These are phyloP conservation scores for Oreochromis spilurus DNA, from an alignment of 2,113 vertebrate genomes.

Conservation along the genomic window DNA sequence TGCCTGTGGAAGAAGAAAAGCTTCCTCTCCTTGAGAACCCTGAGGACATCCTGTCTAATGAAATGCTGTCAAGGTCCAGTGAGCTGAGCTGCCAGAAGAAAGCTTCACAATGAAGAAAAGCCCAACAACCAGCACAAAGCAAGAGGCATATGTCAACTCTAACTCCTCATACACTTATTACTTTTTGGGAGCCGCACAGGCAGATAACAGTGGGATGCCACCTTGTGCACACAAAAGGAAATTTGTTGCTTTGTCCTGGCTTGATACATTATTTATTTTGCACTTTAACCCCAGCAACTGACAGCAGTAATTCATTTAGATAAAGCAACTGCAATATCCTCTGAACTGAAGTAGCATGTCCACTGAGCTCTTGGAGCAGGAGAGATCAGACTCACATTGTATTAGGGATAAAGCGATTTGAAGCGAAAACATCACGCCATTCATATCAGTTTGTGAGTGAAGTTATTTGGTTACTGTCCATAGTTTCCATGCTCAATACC, in stretches of 20 bases:
- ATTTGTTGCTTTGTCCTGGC: constrained; percentile 19
- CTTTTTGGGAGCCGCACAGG: constrained; percentile 37
- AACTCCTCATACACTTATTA: constrained; percentile 52
- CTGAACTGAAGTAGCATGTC: background rate
- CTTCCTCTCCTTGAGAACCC: constrained; percentile 45
- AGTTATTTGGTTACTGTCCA: background rate
- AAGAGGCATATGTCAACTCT: constrained; percentile 31
- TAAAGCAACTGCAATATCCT: background rate
- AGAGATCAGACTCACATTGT: background rate
- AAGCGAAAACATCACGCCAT: background rate
- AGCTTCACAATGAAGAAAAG: constrained; percentile 43
- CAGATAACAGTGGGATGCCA: constrained; percentile 31
- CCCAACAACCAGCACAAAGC: constrained; percentile 36
- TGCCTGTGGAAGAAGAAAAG: constrained; percentile 20
- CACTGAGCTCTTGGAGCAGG: background rate
- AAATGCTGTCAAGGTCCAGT: constrained; percentile 66
- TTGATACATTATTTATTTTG: constrained; percentile 8
- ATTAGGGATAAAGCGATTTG: background rate
- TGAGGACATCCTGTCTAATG: constrained; percentile 58
- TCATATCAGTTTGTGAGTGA: background rate
- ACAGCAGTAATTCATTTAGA: constrained; percentile 39
- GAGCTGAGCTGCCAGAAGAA: constrained; percentile 61
- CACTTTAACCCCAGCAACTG: background rate
- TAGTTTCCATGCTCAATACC: background rate
- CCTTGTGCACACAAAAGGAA: constrained; percentile 15